A percentile compares a stretch with the other conserved stretches of the same genome.
phyloP scores from a whole-genome alignment of 2,113 vertebrate species.

The Ctenodactylus gundi region DNA sequence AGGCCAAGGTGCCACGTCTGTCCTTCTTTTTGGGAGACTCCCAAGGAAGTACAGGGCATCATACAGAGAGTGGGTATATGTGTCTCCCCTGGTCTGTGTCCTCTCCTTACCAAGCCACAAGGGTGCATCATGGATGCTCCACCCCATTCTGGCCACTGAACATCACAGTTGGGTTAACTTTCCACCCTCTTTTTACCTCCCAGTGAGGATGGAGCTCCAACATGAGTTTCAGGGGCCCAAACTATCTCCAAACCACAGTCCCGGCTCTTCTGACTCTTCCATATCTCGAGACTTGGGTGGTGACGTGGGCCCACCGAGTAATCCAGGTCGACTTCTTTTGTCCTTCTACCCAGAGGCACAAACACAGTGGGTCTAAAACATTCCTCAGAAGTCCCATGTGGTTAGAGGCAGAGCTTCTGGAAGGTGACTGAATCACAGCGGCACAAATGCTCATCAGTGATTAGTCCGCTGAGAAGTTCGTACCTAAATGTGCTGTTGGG shows the following conservation, averaged over 20 bases:
- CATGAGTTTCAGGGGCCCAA: neutral
- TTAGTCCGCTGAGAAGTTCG: too few relatives aligned
- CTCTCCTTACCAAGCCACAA: neutral
- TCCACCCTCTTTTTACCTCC: neutral
- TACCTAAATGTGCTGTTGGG: too few relatives aligned
- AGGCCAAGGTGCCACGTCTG: neutral
- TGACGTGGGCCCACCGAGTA: rapidly evolving
- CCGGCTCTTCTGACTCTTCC: neutral
- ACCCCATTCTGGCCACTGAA: neutral
- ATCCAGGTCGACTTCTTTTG: too few relatives aligned
- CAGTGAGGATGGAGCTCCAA: too few relatives aligned
- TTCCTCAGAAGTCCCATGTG: too few relatives aligned
- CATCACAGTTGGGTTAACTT: neutral
- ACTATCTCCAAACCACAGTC: too few relatives aligned
- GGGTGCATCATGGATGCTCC: neutral
- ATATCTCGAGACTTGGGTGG: rapidly evolving
- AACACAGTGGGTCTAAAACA: too few relatives aligned
- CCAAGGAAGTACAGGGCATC: too few relatives aligned
- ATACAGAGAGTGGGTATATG: neutral
- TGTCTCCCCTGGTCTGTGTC: neutral
- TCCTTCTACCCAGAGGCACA: too few relatives aligned
- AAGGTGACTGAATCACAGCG: too few relatives aligned
- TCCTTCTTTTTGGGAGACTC: neutral
- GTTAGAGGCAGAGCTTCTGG: too few relatives aligned
- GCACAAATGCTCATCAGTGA: too few relatives aligned